A percentile compares a stretch with the other conserved stretches of the same genome.
Evolutionary conservation across 2,888 invertebrate species (phyloP).

Genomic region (Seira sanloemensis): DNA sequence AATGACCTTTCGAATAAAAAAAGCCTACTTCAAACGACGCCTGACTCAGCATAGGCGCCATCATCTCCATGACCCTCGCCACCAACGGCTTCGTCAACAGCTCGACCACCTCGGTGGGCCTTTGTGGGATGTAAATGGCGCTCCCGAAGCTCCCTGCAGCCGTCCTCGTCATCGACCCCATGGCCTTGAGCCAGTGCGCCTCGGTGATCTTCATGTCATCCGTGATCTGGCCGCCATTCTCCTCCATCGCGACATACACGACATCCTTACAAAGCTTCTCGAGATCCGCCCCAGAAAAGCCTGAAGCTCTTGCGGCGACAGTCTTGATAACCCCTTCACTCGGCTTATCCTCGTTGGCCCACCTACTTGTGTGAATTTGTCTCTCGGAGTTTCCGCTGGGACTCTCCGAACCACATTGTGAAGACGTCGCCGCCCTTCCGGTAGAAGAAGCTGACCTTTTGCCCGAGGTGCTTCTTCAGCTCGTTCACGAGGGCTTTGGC

Average conservation of each 20-base stretch:
- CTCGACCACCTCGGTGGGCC: background rate
- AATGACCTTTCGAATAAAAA: background rate
- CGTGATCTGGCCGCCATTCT: constrained; percentile 2
- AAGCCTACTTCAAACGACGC: background rate
- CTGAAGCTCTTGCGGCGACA: constrained; percentile 84
- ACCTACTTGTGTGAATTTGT: constrained; percentile 85
- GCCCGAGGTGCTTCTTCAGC: constrained; percentile 79
- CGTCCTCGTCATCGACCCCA: constrained; percentile 36
- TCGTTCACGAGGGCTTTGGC: constrained; percentile 93
- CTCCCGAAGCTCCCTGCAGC: constrained; percentile 52
- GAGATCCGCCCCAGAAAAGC: constrained; percentile 91
- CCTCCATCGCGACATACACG: constrained; percentile 47
- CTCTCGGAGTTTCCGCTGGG: constrained; percentile 89
- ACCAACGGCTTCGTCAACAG: background rate
- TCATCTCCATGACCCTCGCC: background rate
- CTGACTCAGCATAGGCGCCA: background rate
- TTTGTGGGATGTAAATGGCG: background rate
- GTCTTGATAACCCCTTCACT: constrained; percentile 79
- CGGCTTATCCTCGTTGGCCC: constrained; percentile 80
- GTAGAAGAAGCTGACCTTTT: constrained; percentile 86
- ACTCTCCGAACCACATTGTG: constrained; percentile 96
- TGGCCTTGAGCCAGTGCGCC: constrained; percentile 55
- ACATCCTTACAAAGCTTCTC: constrained; percentile 92
- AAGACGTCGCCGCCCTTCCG: constrained; percentile 94
- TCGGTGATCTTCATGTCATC: constrained; percentile 14